Percentiles rank a stretch among this genome's conserved stretches.
phyloP scores from a whole-genome alignment of 2,888 invertebrate species.

The Adelognathus sp. region DNA sequence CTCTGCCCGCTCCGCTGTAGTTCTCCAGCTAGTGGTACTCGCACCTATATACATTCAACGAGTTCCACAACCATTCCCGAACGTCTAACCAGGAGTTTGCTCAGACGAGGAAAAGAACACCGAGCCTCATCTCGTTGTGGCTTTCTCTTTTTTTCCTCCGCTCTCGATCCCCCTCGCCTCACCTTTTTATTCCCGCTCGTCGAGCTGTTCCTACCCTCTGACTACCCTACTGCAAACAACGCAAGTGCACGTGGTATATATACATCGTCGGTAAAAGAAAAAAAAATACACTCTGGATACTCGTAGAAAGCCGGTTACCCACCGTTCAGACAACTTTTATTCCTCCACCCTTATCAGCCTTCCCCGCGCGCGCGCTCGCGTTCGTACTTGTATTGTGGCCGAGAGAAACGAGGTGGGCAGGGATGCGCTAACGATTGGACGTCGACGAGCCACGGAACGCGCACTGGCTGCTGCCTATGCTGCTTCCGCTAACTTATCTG shows the following conservation, averaged over 20 bases:
- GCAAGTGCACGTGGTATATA: slow-evolving; percentile 66
- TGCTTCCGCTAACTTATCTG: slow-evolving; percentile 44
- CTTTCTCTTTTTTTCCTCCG: neutral
- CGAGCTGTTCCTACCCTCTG: slow-evolving; percentile 11
- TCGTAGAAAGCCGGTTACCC: slow-evolving; percentile 64
- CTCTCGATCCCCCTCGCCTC: slow-evolving; percentile 6
- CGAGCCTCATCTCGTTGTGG: neutral
- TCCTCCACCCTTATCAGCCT: slow-evolving; percentile 57
- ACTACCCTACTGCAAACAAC: slow-evolving; percentile 62
- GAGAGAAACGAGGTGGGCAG: slow-evolving; percentile 17
- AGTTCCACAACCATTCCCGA: neutral
- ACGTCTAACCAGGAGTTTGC: slow-evolving; percentile 53
- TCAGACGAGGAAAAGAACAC: slow-evolving; percentile 56
- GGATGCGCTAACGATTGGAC: slow-evolving; percentile 71
- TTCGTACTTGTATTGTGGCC: neutral
- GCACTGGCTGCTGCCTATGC: slow-evolving; percentile 61
- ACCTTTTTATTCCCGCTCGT: slow-evolving; percentile 17
- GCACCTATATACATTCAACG: neutral
- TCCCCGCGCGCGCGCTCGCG: too few relatives aligned
- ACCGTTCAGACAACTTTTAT: slow-evolving; percentile 71
- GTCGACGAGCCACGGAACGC: slow-evolving; percentile 33
- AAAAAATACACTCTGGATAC: slow-evolving; percentile 69
- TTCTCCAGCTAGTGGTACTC: neutral
- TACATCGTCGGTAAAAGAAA: slow-evolving; percentile 70
- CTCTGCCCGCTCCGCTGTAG: neutral